Percentiles rank a stretch among this genome's conserved stretches.
These are phyloP conservation scores for Conistra vaccinii DNA, from an alignment of 2,888 invertebrate species.

Conservation along the genomic window DNA sequence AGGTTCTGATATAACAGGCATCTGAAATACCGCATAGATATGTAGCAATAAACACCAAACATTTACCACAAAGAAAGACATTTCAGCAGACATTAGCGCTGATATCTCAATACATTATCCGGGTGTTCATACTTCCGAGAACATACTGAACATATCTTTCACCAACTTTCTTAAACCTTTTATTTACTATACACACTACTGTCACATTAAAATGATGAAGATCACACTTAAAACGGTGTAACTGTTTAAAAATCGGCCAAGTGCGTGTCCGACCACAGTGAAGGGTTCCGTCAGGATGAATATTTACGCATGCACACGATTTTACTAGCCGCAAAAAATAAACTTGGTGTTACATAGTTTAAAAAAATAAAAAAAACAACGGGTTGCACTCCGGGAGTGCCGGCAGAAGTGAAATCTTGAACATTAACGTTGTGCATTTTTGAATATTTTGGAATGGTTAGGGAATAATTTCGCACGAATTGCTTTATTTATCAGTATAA, in stretches of 20 bases:
- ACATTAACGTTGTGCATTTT: no score
- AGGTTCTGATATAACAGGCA: not conserved
- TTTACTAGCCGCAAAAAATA: no score
- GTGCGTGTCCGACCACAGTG: no score
- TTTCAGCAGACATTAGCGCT: conserved; percentile 37
- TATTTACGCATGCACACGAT: no score
- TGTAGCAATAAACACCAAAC: conserved; percentile 22
- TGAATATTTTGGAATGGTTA: no score
- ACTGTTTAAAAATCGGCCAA: conserved; percentile 29
- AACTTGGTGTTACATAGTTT: no score
- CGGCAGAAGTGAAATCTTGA: no score
- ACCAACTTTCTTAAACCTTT: conserved; percentile 27
- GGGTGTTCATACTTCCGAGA: conserved; percentile 29
- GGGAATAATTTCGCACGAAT: no score
- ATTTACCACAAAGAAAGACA: conserved; percentile 37
- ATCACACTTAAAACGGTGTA: conserved; percentile 47
- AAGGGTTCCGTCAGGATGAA: not conserved
- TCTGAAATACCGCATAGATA: not conserved
- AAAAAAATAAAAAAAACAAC: no score
- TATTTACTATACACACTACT: conserved; percentile 43
- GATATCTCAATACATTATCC: conserved; percentile 55
- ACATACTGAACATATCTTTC: conserved; percentile 31
- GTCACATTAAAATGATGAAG: conserved; percentile 60
- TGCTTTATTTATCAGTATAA: no score
- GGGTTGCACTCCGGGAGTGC: no score